phyloP scores from a whole-genome alignment of 2,888 invertebrate species.

The Hypercompe scribonia region DNA sequence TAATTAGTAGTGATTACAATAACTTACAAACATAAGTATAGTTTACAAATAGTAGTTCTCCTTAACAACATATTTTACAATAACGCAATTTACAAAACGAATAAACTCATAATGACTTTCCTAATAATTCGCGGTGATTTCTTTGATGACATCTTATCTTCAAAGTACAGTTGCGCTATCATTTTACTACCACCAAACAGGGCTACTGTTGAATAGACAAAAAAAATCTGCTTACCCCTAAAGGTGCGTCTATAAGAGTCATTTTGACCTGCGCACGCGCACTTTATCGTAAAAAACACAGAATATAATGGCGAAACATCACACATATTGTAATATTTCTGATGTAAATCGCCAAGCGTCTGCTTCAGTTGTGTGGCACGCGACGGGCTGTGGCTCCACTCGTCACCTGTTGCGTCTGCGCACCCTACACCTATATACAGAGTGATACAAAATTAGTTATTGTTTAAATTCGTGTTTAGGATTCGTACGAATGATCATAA shows the following conservation, averaged over 20 bases:
- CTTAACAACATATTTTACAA: neutral
- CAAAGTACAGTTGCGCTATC: neutral
- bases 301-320: neutral
- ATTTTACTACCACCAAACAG: too few relatives aligned
- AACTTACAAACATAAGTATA: neutral
- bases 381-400: constrained; percentile 52
- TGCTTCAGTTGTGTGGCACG: constrained; percentile 50
- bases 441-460: constrained; percentile 32
- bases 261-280: neutral
- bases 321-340: constrained; percentile 1
- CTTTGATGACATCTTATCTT: too few relatives aligned
- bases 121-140: neutral
- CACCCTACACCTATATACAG: constrained; percentile 59
- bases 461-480: neutral
- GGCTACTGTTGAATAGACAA: too few relatives aligned
- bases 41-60: neutral
- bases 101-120: neutral
- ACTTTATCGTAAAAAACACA: neutral
- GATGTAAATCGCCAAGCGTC: constrained; percentile 35
- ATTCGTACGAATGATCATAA: too few relatives aligned
- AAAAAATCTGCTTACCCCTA: too few relatives aligned
- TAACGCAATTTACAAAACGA: neutral
- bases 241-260: too few relatives aligned
- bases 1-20: too few relatives aligned
- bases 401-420: constrained; percentile 65